Evolutionary conservation across 2,113 vertebrate species (phyloP).

Genomic region (mouse (Mus musculus)): DNA sequence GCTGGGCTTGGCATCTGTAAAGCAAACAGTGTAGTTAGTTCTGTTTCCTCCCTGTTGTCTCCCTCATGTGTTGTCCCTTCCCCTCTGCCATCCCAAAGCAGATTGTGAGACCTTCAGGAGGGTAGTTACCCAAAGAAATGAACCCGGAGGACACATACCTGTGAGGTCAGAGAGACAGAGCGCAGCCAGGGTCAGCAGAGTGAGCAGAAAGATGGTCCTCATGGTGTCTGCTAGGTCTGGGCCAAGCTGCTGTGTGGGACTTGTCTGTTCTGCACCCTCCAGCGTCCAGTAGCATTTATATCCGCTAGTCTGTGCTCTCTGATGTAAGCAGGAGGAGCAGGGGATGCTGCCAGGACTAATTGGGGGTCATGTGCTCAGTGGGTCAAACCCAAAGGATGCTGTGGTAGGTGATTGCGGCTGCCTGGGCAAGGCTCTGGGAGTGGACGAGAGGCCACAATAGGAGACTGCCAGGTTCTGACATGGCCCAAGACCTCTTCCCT

Average conservation of each 20-base stretch:
- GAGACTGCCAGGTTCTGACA: not conserved
- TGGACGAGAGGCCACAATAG: not conserved
- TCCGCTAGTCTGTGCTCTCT: not conserved
- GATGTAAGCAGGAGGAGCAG: not conserved
- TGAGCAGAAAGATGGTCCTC: constrained; percentile 80
- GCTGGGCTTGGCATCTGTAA: constrained; percentile 71
- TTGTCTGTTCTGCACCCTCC: not conserved
- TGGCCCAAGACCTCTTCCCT: not conserved
- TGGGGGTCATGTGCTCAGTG: constrained; percentile 77
- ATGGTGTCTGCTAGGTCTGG: constrained; percentile 60
- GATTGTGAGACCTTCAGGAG: not conserved
- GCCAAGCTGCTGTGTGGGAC: not conserved
- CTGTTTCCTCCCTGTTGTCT: not conserved
- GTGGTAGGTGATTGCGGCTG: constrained; percentile 70
- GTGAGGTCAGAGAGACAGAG: constrained; percentile 73
- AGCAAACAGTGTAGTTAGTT: not conserved
- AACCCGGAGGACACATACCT: constrained; percentile 65
- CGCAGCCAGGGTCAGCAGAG: constrained; percentile 73
- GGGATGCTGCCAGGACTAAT: constrained; percentile 66
- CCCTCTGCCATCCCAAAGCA: not conserved
- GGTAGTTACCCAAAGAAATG: not conserved
- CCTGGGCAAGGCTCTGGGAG: not conserved
- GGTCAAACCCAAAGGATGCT: constrained; percentile 75
- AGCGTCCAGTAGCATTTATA: constrained; percentile 77
- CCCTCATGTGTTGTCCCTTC: not conserved